Percentiles rank a stretch among this genome's conserved stretches.
Conservation (phyloP, 2,888 invertebrate genomes). For the Hirtodrosophila histrioides region DNA sequence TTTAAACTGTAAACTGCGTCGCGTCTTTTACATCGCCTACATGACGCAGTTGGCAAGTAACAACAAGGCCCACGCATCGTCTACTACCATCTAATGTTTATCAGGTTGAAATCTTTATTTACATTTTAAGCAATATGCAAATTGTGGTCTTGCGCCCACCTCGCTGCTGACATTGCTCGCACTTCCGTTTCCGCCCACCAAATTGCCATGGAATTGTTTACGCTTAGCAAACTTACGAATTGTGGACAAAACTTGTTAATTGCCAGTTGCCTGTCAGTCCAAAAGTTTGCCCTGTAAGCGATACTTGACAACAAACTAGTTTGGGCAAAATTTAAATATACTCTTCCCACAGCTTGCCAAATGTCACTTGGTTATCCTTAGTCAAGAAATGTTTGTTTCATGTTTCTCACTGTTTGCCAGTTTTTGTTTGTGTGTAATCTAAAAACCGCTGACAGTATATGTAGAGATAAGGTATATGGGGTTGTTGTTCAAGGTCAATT, state of each 20-base stretch:
- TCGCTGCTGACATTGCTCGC: constrained; percentile 9
- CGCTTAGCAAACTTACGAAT: constrained; percentile 32
- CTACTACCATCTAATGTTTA: constrained; percentile 50
- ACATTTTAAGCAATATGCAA: constrained; percentile 63
- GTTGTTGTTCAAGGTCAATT: no score
- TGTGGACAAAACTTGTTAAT: constrained; percentile 51
- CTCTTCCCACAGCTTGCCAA: not conserved
- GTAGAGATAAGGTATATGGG: no score
- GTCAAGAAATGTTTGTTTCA: not conserved
- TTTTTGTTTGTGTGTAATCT: no score
- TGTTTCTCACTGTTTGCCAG: no score
- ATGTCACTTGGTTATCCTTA: not conserved
- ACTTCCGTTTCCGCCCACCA: constrained; percentile 52
- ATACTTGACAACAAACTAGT: constrained; percentile 22
- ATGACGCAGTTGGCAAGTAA: constrained; percentile 50
- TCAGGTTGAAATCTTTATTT: constrained; percentile 52
- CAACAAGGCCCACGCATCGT: constrained; percentile 50
- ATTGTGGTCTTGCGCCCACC: constrained; percentile 17
- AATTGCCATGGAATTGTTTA: constrained; percentile 43
- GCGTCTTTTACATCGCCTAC: constrained; percentile 32
- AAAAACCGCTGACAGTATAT: no score
- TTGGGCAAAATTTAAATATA: constrained; percentile 6
- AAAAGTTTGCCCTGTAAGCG: constrained; percentile 37
- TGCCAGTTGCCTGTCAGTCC: constrained; percentile 26
- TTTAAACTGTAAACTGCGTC: constrained; percentile 46